Base-by-base conservation (phyloP, 23 tunicate genomes). In the Styela clava region DNA sequence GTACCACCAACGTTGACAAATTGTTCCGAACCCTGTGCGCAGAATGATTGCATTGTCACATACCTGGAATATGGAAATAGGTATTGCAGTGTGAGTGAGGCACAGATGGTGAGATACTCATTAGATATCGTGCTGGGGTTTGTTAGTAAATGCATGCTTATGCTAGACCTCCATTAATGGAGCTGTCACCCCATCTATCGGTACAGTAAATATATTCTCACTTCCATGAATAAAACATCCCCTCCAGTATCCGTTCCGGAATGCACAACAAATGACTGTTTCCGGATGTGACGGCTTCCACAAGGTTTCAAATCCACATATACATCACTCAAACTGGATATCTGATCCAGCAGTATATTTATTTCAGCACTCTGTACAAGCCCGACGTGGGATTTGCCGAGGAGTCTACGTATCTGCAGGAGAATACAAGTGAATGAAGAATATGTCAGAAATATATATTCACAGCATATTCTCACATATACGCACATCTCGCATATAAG, bases 1-100 rank as follows among this genome's bases (percentile, higher is more conserved):
- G 80, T 96, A 93, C 99, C 99, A 96, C 99, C 99, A 96, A 18
- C 99, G 89, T 83, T 96, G 98, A 64, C 94, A 91, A 21, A 96
- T 91, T 20, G 97, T 87, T 0, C 99, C 99, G 74, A 87, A 86
- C 34, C 99, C 99, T 18, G 92, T 96, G 35, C 99, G 86, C 31
- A 96, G 74, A 33, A 91, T 96, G 25, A 96, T 86, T 23, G 99
- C 99, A 74, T 96, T 94, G 70, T 93, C 96, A 67, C 99, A 91
- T 1, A 96, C 97, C 98, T 93, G 37, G 2, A 68, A 28, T 18
- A 73, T 22, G n/a, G n/a, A n/a, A n/a, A n/a, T n/a, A n/a, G n/a
- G n/a, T n/a, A n/a, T n/a, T n/a, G n/a, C n/a, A n/a, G n/a, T n/a
- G n/a, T n/a, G n/a, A n/a, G n/a, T n/a, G n/a, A n/a, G n/a, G n/a